Percentiles rank a stretch among this genome's conserved stretches.
Evolutionary conservation across 2,888 invertebrate species (phyloP).

Genomic region (Nymphalis c-album): DNA sequence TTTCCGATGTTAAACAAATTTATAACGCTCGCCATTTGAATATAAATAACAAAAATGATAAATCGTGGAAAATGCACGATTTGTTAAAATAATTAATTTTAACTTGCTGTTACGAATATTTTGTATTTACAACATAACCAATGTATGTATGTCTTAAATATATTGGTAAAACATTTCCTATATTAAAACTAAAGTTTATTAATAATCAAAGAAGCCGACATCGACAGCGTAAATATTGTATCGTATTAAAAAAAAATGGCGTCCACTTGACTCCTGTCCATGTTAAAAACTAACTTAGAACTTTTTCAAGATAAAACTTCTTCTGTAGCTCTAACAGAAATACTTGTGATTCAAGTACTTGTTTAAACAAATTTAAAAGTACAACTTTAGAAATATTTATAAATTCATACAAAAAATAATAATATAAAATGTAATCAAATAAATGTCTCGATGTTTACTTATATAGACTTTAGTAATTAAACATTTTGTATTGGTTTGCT

Average conservation of each 20-base stretch:
- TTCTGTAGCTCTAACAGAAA: background rate
- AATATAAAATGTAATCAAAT: no score
- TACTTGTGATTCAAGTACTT: background rate
- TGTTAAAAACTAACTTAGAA: constrained; percentile 10
- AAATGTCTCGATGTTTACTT: no score
- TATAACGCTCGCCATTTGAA: background rate
- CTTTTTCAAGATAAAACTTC: background rate
- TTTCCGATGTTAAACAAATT: constrained; percentile 27
- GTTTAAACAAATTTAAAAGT: background rate
- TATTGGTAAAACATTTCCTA: no score
- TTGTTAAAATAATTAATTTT: no score
- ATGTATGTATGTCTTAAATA: background rate
- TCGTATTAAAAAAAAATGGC: background rate
- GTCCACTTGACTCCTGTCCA: constrained; percentile 1
- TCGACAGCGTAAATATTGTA: background rate
- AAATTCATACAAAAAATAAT: no score
- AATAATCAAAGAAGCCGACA: no score
- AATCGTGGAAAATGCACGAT: no score
- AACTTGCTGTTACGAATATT: background rate
- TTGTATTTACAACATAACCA: background rate
- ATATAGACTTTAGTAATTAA: no score
- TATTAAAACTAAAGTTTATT: no score
- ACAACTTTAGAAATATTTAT: no score
- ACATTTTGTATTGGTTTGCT: no score
- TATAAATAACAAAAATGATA: background rate